Evolutionary conservation across 2,888 invertebrate species (phyloP), one percentile per base, ranked within the genome.

Genomic region (Kuschelorhynchus macadamiae): DNA sequence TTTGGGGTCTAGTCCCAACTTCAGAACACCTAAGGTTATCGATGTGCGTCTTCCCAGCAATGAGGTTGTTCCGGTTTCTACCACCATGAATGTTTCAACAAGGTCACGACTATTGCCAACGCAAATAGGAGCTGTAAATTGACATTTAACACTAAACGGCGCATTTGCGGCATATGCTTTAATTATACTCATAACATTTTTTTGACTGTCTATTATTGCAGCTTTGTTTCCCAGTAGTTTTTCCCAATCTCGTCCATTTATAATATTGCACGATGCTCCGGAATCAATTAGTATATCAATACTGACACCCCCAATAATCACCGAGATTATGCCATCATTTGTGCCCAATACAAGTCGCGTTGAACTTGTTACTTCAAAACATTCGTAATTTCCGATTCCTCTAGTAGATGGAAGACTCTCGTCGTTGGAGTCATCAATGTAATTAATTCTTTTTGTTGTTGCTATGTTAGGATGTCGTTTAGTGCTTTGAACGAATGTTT

Each of bases 211-310:
- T 69, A 70, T 72, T 53, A 74, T 47, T 41, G 36, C 44, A 14
- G 67, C 71, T n/a, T 53, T 47, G 14, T 63, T 41, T 33, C 57
- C 12, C 21, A 16, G 21, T 25, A 72, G 33, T 16, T 18, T 36
- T 8, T 62, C 42, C 72, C 73, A 74, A 53, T 73, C 72, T 36
- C 46, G 25, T 11, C 62, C 66, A 8, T 36, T 67, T 5, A 74
- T 52, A 16, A 74, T 70, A 53, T 74, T 74, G 1, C 36, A 67
- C 30, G 44, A 68, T 8, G 65, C 72, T 5, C 73, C 70, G 1
- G 71, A 72, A 44, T 73, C 72, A 46, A 74, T 74, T 8, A 73
- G 50, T 8, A 73, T 36, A 33, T 36, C 65, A 17, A 72, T 16
- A 7, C 9, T 8, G 14, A 71, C 63, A 33, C 72, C 69, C 9